phyloP scores from a whole-genome alignment of 2,113 vertebrate genomes.

The Calypte anna region DNA sequence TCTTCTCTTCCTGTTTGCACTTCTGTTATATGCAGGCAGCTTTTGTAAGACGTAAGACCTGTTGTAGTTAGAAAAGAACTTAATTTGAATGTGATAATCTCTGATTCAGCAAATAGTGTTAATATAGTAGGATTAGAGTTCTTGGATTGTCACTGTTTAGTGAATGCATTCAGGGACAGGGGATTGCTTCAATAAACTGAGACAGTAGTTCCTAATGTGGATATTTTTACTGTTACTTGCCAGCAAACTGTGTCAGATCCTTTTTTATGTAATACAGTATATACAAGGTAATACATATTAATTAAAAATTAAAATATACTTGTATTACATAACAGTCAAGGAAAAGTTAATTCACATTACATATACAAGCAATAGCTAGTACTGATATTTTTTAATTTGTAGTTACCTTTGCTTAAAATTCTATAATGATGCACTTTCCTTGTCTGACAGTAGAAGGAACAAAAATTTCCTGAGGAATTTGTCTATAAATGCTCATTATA shows the following conservation, averaged over 20 bases:
- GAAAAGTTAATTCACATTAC: too few species aligned
- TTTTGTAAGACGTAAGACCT: neutral
- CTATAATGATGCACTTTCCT: too few species aligned
- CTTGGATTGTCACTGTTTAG: neutral
- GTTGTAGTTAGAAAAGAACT: neutral
- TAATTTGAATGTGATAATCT: neutral
- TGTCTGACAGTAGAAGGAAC: too few species aligned
- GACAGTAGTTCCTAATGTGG: neutral
- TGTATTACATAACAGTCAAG: too few species aligned
- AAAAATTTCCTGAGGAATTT: too few species aligned
- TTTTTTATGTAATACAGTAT: neutral
- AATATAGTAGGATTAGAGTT: slow-evolving; percentile 2
- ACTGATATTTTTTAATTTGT: too few species aligned
- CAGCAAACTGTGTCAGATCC: neutral
- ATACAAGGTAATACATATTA: neutral
- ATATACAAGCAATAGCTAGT: too few species aligned
- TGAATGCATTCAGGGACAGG: neutral
- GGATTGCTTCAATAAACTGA: neutral
- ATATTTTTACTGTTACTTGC: neutral
- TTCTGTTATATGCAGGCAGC: neutral
- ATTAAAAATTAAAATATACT: too few species aligned
- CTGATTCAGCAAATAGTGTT: neutral
- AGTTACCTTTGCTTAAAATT: too few species aligned
- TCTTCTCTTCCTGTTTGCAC: neutral
- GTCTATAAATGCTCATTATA: too few species aligned